Conservation (phyloP, 1,140 invertebrate species). For the Eupristina koningsbergeri region DNA sequence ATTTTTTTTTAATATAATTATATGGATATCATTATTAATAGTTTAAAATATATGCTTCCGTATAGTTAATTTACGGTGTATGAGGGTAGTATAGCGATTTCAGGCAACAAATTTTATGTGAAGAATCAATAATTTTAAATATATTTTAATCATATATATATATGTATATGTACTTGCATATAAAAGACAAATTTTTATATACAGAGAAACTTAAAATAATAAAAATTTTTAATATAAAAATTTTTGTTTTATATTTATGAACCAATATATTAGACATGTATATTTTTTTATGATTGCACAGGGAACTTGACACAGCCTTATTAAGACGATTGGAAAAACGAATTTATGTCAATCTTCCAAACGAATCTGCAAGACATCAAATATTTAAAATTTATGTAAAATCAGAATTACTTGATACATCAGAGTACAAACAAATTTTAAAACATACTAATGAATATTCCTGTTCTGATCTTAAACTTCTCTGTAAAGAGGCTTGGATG, state of each 20-base stretch:
- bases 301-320: conserved; percentile 91
- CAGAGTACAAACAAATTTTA: conserved; percentile 76
- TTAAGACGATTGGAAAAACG: conserved; percentile 91
- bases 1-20: background rate
- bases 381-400: conserved; percentile 78
- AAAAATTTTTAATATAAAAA: background rate
- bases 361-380: conserved; percentile 76
- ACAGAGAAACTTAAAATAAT: background rate
- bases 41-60: background rate
- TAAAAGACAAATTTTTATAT: too few species aligned
- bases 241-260: too few species aligned
- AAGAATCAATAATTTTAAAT: too few species aligned
- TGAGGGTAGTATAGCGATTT: too few species aligned
- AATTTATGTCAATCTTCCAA: conserved; percentile 86
- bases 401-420: conserved; percentile 62
- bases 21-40: background rate
- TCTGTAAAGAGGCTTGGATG: conserved; percentile 91
- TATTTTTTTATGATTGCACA: conserved; percentile 62
- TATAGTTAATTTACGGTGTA: too few species aligned
- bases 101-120: background rate
- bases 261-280: background rate
- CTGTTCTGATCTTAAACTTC: conserved; percentile 89
- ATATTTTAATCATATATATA: too few species aligned
- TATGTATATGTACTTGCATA: too few species aligned
- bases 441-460: conserved; percentile 84